phyloP scores from a whole-genome alignment of 2,113 vertebrate genomes.

The Rhinoptilus africanus region DNA sequence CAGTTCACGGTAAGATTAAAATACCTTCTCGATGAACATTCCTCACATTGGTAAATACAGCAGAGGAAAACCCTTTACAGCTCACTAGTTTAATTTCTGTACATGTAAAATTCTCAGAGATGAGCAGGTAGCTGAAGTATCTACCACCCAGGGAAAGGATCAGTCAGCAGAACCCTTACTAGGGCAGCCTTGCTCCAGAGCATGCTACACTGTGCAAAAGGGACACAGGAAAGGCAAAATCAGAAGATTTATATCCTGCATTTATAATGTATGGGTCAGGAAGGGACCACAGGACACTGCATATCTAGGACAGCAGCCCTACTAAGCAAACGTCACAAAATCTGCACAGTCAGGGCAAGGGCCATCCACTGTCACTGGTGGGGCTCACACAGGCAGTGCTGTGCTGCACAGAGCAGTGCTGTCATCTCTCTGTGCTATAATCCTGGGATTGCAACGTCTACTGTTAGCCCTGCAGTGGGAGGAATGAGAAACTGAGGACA shows the following conservation, averaged over 20 bases:
- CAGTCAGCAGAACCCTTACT: neutral
- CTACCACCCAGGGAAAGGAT: neutral
- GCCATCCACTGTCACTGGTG: fast-evolving
- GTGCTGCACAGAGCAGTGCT: neutral
- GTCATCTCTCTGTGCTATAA: fast-evolving
- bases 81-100: neutral
- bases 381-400: neutral
- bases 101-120: neutral
- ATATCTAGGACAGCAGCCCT: neutral
- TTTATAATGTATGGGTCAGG: neutral
- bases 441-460: neutral
- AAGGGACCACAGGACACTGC: neutral
- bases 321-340: neutral
- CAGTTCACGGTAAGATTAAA: neutral
- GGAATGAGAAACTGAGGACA: neutral
- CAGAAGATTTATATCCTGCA: neutral
- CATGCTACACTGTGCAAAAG: neutral
- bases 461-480: neutral
- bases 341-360: neutral
- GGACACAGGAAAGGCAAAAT: neutral
- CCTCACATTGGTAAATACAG: neutral
- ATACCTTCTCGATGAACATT: neutral
- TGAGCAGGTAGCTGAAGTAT: neutral
- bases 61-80: neutral
- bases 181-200: neutral